A percentile compares a stretch with the other conserved stretches of the same genome.
Conservation (phyloP, 2,797 vertebrate species). For the Cuculus canorus region DNA sequence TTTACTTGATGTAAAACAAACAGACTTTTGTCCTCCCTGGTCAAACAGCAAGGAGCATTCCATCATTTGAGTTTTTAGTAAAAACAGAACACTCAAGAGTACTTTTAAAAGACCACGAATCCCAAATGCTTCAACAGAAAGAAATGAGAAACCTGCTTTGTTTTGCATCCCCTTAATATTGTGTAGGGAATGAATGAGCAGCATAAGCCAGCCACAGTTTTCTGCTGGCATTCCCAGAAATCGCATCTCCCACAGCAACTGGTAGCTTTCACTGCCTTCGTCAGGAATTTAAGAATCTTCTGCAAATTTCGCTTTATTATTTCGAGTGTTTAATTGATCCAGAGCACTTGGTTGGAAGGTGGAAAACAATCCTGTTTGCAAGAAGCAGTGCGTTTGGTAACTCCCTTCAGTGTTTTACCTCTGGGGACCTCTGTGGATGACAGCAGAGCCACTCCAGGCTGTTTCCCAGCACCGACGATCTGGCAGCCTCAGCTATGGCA, state of each 20-base stretch:
- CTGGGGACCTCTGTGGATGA: neutral
- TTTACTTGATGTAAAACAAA: neutral
- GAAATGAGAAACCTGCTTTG: neutral
- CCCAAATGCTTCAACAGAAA: neutral
- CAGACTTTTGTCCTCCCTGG: neutral
- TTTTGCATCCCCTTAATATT: too few relatives aligned
- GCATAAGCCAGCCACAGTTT: fast-evolving
- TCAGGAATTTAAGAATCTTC: neutral
- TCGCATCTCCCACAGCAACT: fast-evolving
- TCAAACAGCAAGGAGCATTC: neutral
- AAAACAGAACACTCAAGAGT: neutral
- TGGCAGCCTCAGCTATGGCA: neutral
- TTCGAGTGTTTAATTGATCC: neutral
- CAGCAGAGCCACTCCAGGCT: neutral
- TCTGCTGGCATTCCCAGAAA: neutral
- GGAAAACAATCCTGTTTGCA: neutral
- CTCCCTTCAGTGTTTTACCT: too few relatives aligned
- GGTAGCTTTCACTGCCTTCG: fast-evolving
- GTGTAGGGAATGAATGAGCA: fast-evolving
- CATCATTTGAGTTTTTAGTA: neutral
- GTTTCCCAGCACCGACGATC: neutral
- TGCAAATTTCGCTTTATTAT: too few relatives aligned
- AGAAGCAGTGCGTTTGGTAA: neutral
- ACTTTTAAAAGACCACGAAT: neutral
- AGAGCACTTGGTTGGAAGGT: too few relatives aligned